Conservation (phyloP, 2,797 vertebrate species). For the Tragopan temminckii region DNA sequence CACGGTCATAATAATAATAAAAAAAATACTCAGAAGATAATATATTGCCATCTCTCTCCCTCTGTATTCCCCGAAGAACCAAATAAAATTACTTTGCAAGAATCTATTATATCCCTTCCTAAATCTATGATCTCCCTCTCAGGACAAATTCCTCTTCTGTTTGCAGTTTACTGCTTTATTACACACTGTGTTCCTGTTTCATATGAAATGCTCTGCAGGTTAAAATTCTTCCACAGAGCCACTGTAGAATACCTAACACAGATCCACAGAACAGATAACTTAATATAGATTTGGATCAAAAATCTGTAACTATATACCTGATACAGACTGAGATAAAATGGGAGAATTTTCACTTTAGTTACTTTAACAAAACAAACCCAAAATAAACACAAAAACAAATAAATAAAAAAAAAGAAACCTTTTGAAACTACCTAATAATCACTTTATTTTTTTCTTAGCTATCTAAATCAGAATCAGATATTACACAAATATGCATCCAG, state of each 20-base stretch:
- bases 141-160: slow-evolving; percentile 4
- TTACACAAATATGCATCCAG: neutral
- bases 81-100: neutral
- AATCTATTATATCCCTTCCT: neutral
- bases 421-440: neutral
- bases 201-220: neutral
- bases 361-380: neutral
- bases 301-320: neutral
- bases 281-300: neutral
- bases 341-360: neutral
- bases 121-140: neutral
- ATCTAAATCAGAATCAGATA: neutral
- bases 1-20: neutral
- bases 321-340: neutral
- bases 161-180: neutral
- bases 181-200: neutral
- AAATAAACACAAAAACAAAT: neutral
- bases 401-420: neutral
- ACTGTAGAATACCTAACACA: neutral
- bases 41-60: neutral
- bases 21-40: neutral
- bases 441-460: neutral
- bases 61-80: neutral
- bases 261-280: neutral
- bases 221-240: neutral